phyloP scores from a whole-genome alignment of 2,113 vertebrate species.

The Elephantulus edwardii region DNA sequence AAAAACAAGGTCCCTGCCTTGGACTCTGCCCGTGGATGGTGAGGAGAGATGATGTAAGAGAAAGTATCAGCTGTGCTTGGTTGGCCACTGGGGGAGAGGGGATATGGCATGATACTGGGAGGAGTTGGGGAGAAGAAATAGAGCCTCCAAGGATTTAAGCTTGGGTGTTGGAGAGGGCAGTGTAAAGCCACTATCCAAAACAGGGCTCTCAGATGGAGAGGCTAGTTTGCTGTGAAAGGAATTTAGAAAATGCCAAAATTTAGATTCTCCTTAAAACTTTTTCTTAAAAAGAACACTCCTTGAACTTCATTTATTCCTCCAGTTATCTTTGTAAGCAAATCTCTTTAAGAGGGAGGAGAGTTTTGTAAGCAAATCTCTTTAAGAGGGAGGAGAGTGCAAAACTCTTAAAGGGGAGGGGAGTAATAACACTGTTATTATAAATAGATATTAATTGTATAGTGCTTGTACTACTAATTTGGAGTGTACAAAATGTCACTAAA shows the following conservation, averaged over 20 bases:
- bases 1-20: background rate
- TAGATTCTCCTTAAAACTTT: background rate
- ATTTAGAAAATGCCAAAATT: background rate
- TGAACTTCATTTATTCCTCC: background rate
- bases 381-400: background rate
- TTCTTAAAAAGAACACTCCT: slow-evolving; percentile 29
- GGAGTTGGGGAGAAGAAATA: background rate
- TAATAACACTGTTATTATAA: background rate
- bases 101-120: background rate
- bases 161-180: background rate
- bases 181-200: background rate
- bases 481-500: background rate
- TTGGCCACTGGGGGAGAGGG: background rate
- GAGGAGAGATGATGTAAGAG: background rate
- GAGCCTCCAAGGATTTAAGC: background rate
- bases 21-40: background rate
- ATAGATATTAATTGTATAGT: background rate
- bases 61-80: background rate
- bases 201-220: background rate
- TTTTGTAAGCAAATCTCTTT: too few species aligned
- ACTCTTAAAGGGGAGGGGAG: background rate
- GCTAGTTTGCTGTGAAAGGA: background rate
- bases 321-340: slow-evolving; percentile 23
- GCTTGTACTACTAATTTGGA: slow-evolving; percentile 1
- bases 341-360: background rate